Percentiles rank a stretch among this genome's conserved stretches.
Conservation (phyloP, 2,888 invertebrate genomes). For the Nesidiocoris tenuis region DNA sequence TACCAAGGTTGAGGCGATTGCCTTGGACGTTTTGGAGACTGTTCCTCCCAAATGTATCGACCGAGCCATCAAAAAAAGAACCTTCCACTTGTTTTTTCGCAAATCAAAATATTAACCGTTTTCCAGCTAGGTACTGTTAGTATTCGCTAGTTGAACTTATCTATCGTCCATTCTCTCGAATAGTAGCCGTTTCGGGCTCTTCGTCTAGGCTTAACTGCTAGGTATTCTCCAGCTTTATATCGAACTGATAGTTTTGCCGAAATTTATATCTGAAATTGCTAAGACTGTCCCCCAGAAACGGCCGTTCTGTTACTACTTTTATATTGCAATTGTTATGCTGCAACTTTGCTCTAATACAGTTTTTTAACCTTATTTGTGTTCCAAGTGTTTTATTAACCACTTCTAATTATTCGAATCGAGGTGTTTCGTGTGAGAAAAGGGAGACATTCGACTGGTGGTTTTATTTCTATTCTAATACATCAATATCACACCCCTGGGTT, state of each 20-base stretch:
- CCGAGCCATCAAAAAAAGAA: background rate
- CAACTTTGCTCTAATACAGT: conserved; percentile 1
- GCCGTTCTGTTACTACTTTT: background rate
- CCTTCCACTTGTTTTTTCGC: background rate
- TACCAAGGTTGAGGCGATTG: too few species aligned
- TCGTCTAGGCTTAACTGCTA: too few species aligned
- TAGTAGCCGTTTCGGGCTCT: too few species aligned
- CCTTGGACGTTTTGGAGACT: too few species aligned
- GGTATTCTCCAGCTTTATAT: background rate
- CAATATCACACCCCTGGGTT: too few species aligned
- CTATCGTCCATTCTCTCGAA: background rate
- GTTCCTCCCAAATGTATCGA: too few species aligned
- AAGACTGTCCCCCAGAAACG: background rate
- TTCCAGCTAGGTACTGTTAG: conserved; percentile 6
- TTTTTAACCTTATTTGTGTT: background rate
- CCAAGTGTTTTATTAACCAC: background rate
- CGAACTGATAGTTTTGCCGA: background rate
- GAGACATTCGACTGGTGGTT: too few species aligned
- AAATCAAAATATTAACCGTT: background rate
- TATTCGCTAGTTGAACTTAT: background rate
- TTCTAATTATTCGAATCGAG: background rate
- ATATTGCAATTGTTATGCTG: background rate
- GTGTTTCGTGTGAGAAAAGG: background rate
- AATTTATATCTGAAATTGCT: background rate
- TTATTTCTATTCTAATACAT: too few species aligned